These are phyloP conservation scores for Gambusia holbrooki DNA, from an alignment of 2,113 vertebrate species.

Conservation along the genomic window DNA sequence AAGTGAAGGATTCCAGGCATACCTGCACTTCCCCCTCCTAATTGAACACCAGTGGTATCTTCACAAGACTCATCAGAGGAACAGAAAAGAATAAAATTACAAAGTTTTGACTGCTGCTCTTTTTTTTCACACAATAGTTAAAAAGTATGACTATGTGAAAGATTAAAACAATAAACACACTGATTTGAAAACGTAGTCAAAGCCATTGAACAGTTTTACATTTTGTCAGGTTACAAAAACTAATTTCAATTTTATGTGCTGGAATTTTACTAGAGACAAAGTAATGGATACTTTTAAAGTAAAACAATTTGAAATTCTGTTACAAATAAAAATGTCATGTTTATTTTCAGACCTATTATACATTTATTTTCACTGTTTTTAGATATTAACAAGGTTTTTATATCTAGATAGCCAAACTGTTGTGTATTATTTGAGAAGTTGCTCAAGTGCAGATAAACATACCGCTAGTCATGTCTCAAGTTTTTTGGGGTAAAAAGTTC, in stretches of 20 bases:
- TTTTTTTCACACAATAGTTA: not conserved
- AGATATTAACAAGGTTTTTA: not conserved
- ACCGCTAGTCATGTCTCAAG: not conserved
- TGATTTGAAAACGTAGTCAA: not conserved
- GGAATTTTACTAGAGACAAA: too few relatives aligned
- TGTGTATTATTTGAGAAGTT: too few relatives aligned
- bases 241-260: not conserved
- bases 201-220: not conserved
- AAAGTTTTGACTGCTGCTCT: conserved; percentile 28
- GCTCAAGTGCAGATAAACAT: too few relatives aligned
- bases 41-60: conserved; percentile 62
- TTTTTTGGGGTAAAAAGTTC: not conserved
- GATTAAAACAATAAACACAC: not conserved
- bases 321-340: too few relatives aligned
- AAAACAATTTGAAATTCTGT: not conserved
- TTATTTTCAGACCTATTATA: not conserved
- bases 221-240: too few relatives aligned
- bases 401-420: too few relatives aligned
- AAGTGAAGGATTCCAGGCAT: conserved; percentile 76
- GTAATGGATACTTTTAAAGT: not conserved
- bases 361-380: not conserved
- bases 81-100: conserved; percentile 18
- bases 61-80: conserved; percentile 65
- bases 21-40: conserved; percentile 65
- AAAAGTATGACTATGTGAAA: not conserved